Base-by-base conservation (phyloP, 2,888 invertebrate genomes). In the Eurytoma californica region DNA sequence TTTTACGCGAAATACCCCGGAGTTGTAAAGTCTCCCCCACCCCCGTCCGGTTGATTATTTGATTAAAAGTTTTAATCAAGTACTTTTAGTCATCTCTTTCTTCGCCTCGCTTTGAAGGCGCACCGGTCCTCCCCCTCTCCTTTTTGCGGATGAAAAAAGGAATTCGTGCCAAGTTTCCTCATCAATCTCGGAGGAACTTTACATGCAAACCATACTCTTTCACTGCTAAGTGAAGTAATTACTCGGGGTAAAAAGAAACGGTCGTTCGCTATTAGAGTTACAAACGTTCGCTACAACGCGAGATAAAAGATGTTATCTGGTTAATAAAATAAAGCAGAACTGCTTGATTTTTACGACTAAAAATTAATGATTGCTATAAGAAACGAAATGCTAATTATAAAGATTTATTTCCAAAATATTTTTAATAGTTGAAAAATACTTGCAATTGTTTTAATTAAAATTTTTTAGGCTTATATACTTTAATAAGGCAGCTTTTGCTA, bases 51-150 rank as follows among this genome's bases (percentile, higher is more conserved):
- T 39, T 61, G 75, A 75, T 75, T 75, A 73, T 72, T 80, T 72
- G 72, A 72, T 72, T 76, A 61, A 76, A 80, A 69, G 49, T 80
- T 77, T 80, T 72, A 72, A 80, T 76, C 68, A 65, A 77, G 63
- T 68, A 60, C 65, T 53, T 69, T 69, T 30, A 65, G 30, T 65
- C 30, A 55, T 55, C 51, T 61, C 72, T 61, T 67, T 61, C 39
- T 51, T 53, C 30, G n/a, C 39, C 24, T 12, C 13, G 61, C 53
- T 60, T 72, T 55, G 39, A 61, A 72, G 61, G 24, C 18, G 39
- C 39, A 39, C 39, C 9, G 9, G 9, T 9, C 39, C 39, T 9
- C 39, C n/a, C 3, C 16, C 12, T 5, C 53, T 53, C 57, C 9
- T 39, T 67, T 30, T 14, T 18, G 53, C 14, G 30, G 65, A 30